phyloP scores from a whole-genome alignment of 2,113 vertebrate species.

The Semnopithecus entellus region DNA sequence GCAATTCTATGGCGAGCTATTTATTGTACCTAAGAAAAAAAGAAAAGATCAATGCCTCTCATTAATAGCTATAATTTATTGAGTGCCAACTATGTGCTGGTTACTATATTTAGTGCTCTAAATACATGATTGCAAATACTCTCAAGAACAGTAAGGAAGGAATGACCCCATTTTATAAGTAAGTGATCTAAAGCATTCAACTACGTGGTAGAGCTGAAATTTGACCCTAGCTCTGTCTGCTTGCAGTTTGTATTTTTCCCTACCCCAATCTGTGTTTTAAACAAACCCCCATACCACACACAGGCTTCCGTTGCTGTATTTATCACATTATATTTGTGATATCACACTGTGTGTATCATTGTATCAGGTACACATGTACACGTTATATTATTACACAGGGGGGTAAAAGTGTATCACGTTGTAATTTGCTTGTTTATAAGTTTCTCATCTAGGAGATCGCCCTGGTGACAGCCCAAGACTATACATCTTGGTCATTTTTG shows the following conservation, averaged over 20 bases:
- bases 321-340: background rate
- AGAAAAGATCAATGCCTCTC: conserved; percentile 20
- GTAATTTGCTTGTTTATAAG: background rate
- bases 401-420: background rate
- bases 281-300: background rate
- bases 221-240: background rate
- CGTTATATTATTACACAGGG: too few relatives aligned
- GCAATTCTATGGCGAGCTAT: background rate
- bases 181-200: background rate
- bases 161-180: background rate
- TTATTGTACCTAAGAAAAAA: background rate
- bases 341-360: too few relatives aligned
- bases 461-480: background rate
- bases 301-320: background rate
- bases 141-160: background rate
- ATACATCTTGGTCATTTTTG: background rate
- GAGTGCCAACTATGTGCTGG: conserved; percentile 1
- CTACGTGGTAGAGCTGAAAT: background rate
- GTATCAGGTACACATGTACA: too few relatives aligned
- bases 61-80: conserved; percentile 52
- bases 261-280: background rate
- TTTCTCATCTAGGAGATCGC: background rate
- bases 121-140: background rate
- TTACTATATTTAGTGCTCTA: background rate
- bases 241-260: background rate